Evolutionary conservation across 37 sponge, comb jelly and placozoan species (phyloP).

Genomic region (Eunapius fragilis): DNA sequence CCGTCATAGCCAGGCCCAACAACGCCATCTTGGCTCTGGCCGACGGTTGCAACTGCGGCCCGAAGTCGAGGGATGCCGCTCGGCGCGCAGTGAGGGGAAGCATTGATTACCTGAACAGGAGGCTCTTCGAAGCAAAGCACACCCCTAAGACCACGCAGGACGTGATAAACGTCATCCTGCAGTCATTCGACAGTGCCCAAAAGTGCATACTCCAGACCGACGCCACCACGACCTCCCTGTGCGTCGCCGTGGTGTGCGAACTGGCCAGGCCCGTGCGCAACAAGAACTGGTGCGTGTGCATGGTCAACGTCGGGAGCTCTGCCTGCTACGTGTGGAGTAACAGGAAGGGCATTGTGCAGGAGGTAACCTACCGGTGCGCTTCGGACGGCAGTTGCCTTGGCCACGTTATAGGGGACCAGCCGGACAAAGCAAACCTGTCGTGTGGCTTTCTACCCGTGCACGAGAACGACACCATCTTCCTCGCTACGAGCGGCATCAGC

Average conservation of each 20-base stretch:
- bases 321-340: conserved; percentile 71
- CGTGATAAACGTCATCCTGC: conserved; percentile 55
- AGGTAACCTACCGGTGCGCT: conserved; percentile 77
- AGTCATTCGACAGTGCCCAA: conserved; percentile 76
- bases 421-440: conserved; percentile 73
- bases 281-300: conserved; percentile 64
- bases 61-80: conserved; percentile 80
- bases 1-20: conserved; percentile 58
- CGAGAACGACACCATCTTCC: conserved; percentile 65
- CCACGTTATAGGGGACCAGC: conserved; percentile 62
- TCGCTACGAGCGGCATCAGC: conserved; percentile 66
- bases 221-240: conserved; percentile 79
- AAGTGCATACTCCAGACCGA: conserved; percentile 64
- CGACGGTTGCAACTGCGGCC: conserved; percentile 85
- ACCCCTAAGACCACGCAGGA: conserved; percentile 48
- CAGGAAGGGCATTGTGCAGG: conserved; percentile 42
- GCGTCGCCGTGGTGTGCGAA: conserved; percentile 70
- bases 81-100: conserved; percentile 75
- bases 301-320: conserved; percentile 79
- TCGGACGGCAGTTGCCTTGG: conserved; percentile 85
- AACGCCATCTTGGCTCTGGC: conserved; percentile 68
- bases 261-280: conserved; percentile 22
- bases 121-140: conserved; percentile 28
- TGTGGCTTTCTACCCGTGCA: conserved; percentile 65
- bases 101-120: conserved; percentile 61